These are phyloP conservation scores for Gephyroberyx darwinii DNA, from an alignment of 2,797 vertebrate species.

Conservation along the genomic window DNA sequence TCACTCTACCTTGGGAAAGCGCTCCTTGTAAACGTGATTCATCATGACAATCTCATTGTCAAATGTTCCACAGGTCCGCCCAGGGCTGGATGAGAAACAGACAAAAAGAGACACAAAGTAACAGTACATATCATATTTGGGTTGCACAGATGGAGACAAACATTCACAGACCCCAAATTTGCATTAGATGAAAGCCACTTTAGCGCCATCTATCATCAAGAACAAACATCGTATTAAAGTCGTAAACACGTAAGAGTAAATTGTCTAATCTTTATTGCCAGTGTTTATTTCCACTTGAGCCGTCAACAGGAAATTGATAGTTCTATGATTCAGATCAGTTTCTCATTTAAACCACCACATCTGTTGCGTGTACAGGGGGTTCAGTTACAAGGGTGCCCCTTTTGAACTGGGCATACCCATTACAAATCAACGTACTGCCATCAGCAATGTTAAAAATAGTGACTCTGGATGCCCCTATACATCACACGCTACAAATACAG, in stretches of 20 bases:
- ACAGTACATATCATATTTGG: neutral
- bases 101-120: neutral
- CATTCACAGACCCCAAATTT: neutral
- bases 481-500: constrained; percentile 51
- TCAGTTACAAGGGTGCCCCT: constrained; percentile 42
- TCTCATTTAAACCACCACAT: constrained; percentile 47
- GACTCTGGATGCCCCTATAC: constrained; percentile 16
- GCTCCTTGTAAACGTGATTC: constrained; percentile 96
- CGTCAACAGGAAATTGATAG: constrained; percentile 42
- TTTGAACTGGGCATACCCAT: constrained; percentile 28
- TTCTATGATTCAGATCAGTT: constrained; percentile 41
- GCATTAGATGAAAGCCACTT: neutral
- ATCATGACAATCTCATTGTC: constrained; percentile 97
- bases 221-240: too few relatives aligned
- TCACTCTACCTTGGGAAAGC: constrained; percentile 90
- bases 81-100: constrained; percentile 83
- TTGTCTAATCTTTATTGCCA: neutral
- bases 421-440: constrained; percentile 67
- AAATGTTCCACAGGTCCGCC: constrained; percentile 87
- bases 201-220: too few relatives aligned
- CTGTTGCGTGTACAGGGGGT: constrained; percentile 43
- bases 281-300: constrained; percentile 12
- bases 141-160: neutral
- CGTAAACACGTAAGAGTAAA: too few relatives aligned
- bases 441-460: constrained; percentile 54